Percentiles rank a stretch among this genome's conserved stretches.
Evolutionary conservation across 2,797 vertebrate species (phyloP).

Genomic region (Acanthurus tractus): DNA sequence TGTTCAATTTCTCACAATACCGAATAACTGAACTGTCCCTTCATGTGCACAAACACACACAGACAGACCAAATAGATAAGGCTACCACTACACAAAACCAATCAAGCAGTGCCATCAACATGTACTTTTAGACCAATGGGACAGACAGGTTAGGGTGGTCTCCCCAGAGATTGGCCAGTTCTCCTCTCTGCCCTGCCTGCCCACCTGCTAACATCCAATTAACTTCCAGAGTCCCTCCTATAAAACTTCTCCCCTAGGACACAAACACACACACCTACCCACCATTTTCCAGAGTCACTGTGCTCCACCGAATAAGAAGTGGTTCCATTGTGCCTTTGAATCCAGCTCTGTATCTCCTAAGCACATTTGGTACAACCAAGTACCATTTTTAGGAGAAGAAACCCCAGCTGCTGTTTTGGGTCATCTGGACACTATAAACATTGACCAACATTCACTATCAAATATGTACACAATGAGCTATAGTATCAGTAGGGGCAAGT

Average conservation of each 20-base stretch:
- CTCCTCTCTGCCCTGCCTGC: constrained; percentile 40
- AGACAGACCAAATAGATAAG: not conserved
- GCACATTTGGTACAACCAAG: not conserved
- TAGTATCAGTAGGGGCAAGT: not conserved
- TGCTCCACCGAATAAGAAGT: constrained; percentile 21
- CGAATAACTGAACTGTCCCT: constrained; percentile 4
- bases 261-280: constrained; percentile 1
- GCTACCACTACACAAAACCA: constrained; percentile 31
- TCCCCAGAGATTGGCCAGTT: constrained; percentile 58
- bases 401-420: not conserved
- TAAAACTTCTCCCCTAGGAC: constrained; percentile 50
- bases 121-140: constrained; percentile 63
- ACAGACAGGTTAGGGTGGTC: constrained; percentile 31
- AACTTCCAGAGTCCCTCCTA: constrained; percentile 56
- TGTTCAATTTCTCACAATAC: constrained; percentile 25
- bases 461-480: not conserved
- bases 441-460: not conserved
- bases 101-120: constrained; percentile 67
- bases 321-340: constrained; percentile 14
- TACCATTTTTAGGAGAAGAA: constrained; percentile 5
- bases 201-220: constrained; percentile 69
- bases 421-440: constrained; percentile 4
- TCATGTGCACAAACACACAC: not conserved
- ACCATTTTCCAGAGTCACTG: constrained; percentile 25
- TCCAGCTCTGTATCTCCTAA: not conserved